Percentiles rank a stretch among this genome's conserved stretches.
phyloP scores from a whole-genome alignment of 2,797 vertebrate species.

The Oryzias dopingdopingensis region DNA sequence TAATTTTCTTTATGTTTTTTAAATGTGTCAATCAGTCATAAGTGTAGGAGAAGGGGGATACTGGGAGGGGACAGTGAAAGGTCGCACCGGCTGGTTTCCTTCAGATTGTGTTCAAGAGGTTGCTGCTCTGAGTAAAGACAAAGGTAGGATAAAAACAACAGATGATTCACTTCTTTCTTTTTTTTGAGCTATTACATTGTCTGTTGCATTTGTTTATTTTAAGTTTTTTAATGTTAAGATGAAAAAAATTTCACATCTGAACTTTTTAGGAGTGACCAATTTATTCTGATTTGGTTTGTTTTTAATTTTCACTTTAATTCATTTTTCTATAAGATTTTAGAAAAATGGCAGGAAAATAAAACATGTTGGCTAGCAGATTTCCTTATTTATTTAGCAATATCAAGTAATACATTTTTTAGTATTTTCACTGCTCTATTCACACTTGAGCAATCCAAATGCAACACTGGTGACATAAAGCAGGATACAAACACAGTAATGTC shows the following conservation, averaged over 20 bases:
- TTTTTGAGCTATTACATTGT: background rate
- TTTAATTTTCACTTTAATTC: too few relatives aligned
- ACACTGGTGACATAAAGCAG: constrained; percentile 3
- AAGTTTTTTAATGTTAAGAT: too few relatives aligned
- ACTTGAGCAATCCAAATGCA: constrained; percentile 27
- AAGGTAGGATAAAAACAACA: constrained; percentile 53
- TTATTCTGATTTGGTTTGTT: too few relatives aligned
- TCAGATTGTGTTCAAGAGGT: constrained; percentile 91
- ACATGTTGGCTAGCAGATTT: constrained; percentile 29
- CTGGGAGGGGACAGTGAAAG: constrained; percentile 92
- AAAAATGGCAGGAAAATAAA: too few relatives aligned
- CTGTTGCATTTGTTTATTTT: background rate
- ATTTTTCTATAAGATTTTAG: too few relatives aligned
- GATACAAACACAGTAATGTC: constrained; percentile 29
- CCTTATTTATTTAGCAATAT: constrained; percentile 10
- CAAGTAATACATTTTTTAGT: constrained; percentile 13
- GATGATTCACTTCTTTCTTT: too few relatives aligned
- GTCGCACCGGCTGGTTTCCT: constrained; percentile 91
- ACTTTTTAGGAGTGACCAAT: too few relatives aligned
- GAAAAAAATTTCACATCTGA: too few relatives aligned
- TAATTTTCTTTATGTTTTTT: background rate
- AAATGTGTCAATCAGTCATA: constrained; percentile 74
- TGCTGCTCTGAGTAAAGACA: constrained; percentile 79
- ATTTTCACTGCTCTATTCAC: constrained; percentile 33
- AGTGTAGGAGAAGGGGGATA: constrained; percentile 93